Percentiles rank a stretch among this genome's conserved stretches.
Evolutionary conservation across 2,797 vertebrate genomes (phyloP).

Genomic region (Cichlasoma orientale): DNA sequence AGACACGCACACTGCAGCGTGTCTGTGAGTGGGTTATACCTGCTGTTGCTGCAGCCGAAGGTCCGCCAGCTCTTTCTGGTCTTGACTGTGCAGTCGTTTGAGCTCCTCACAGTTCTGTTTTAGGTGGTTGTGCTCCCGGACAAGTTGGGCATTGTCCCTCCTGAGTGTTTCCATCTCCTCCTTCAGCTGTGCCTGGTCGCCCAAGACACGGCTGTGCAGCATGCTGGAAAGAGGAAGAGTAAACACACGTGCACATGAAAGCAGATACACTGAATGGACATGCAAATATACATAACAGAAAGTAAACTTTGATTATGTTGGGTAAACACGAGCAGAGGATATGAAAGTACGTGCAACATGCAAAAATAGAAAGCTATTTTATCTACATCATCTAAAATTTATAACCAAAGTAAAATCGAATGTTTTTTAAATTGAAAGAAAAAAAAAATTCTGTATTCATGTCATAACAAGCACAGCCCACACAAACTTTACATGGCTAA

Average conservation of each 20-base stretch:
- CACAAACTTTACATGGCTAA: too few species aligned
- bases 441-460: too few species aligned
- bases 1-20: neutral
- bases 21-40: constrained; percentile 71
- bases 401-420: neutral
- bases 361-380: neutral
- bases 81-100: constrained; percentile 89
- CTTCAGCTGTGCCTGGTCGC: constrained; percentile 93
- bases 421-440: neutral
- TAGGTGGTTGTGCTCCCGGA: constrained; percentile 92
- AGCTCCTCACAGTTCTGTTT: constrained; percentile 97
- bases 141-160: constrained; percentile 90
- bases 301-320: neutral
- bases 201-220: constrained; percentile 92
- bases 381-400: neutral
- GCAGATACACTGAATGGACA: neutral
- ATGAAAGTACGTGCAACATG: neutral
- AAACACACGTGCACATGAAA: neutral
- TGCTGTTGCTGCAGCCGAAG: constrained; percentile 94
- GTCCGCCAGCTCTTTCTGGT: constrained; percentile 93
- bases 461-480: too few species aligned
- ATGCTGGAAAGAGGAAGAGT: constrained; percentile 79
- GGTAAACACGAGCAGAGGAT: neutral
- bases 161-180: constrained; percentile 93
- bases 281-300: neutral